Conservation (phyloP, 1,140 invertebrate species). For the Amphibalanus amphitrite region DNA sequence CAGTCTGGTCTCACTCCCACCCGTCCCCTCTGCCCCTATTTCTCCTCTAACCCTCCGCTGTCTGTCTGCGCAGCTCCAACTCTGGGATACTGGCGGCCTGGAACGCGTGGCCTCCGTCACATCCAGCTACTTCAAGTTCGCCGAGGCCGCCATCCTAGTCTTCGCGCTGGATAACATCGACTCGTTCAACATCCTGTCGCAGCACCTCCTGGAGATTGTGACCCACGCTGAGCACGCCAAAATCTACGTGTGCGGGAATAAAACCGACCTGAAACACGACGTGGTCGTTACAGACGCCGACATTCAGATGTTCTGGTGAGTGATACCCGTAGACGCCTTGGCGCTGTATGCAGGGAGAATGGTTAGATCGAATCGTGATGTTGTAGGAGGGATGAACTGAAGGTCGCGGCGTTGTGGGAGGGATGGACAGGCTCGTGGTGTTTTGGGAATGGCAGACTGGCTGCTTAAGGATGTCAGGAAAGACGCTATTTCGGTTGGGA, state of each 20-base stretch:
- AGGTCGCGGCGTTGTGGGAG: background rate
- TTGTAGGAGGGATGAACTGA: background rate
- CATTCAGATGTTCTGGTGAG: slow-evolving; percentile 73
- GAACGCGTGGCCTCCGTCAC: slow-evolving; percentile 84
- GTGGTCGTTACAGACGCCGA: slow-evolving; percentile 65
- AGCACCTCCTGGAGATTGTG: slow-evolving; percentile 75
- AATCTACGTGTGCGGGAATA: slow-evolving; percentile 82
- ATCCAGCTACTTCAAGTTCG: slow-evolving; percentile 83
- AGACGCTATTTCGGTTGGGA: background rate
- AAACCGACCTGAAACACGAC: slow-evolving; percentile 53
- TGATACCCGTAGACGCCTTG: background rate
- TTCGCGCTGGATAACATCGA: slow-evolving; percentile 77
- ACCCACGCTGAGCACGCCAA: slow-evolving; percentile 84
- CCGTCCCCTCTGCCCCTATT: no score
- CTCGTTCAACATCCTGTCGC: slow-evolving; percentile 76
- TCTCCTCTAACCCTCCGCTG: no score
- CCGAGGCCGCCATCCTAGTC: slow-evolving; percentile 73
- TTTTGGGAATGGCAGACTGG: background rate
- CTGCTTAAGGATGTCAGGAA: background rate
- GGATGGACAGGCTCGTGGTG: background rate
- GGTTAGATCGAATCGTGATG: background rate
- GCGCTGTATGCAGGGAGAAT: background rate
- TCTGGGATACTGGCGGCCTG: slow-evolving; percentile 89
- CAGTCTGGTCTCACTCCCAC: no score
- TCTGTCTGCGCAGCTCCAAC: slow-evolving; percentile 44